These are phyloP conservation scores for Hydropotes inermis DNA, from an alignment of 2,113 vertebrate genomes.

Conservation along the genomic window DNA sequence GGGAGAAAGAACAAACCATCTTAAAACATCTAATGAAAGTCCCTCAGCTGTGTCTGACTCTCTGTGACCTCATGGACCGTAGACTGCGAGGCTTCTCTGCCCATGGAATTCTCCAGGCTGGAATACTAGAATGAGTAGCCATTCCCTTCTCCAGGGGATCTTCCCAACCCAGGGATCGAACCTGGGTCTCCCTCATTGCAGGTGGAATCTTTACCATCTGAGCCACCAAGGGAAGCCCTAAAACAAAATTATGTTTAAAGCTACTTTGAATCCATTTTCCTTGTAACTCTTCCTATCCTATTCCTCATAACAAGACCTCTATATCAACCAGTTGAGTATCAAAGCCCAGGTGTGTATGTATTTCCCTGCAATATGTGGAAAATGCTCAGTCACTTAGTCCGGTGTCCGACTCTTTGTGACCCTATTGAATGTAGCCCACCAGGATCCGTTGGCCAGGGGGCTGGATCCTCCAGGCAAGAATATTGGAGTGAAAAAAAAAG, in stretches of 20 bases:
- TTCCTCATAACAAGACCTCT: neutral
- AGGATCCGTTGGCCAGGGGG: too few relatives aligned
- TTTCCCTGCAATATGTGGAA: neutral
- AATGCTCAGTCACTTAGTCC: too few relatives aligned
- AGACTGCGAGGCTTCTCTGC: neutral
- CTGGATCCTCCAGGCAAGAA: too few relatives aligned
- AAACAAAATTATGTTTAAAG: neutral
- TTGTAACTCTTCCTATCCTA: neutral
- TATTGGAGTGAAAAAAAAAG: too few relatives aligned
- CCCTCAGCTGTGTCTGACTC: neutral
- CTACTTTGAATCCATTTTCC: neutral
- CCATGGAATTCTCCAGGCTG: neutral
- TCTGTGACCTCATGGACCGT: rapidly evolving
- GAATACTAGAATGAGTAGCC: neutral
- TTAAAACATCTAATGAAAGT: neutral
- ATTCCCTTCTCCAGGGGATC: neutral
- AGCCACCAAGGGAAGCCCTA: too few relatives aligned
- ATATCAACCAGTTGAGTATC: neutral
- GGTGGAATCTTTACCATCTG: neutral
- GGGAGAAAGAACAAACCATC: neutral
- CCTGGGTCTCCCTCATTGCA: neutral
- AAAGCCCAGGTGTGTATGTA: neutral
- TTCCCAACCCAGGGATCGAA: neutral
- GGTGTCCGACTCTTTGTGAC: too few relatives aligned
- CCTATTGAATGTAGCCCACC: too few relatives aligned